These are phyloP conservation scores for Holothuria glaberrima DNA, from an alignment of 35 echinoderm and acorn worm genomes.

Conservation along the genomic window DNA sequence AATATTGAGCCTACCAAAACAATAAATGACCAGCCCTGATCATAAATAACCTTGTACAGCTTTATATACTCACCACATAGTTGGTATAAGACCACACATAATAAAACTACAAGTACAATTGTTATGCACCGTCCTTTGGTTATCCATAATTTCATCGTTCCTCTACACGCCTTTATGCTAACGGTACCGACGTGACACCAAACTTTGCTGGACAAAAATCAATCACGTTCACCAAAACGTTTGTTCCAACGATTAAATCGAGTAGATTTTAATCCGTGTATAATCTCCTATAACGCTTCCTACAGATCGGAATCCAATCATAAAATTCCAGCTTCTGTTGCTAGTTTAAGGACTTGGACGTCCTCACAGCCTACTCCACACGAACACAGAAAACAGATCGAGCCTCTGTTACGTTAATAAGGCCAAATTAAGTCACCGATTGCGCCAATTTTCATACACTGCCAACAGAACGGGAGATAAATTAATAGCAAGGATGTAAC, in stretches of 20 bases:
- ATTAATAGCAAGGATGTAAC: slow-evolving; percentile 47
- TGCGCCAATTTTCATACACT: slow-evolving; percentile 33
- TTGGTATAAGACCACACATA: slow-evolving; percentile 33
- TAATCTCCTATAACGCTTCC: no score
- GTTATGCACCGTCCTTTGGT: slow-evolving; percentile 37
- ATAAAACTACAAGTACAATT: slow-evolving; percentile 40
- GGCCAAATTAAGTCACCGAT: slow-evolving; percentile 58
- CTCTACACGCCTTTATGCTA: background rate
- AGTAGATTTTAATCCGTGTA: no score
- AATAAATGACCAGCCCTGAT: no score
- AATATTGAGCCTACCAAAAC: no score
- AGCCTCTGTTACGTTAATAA: slow-evolving; percentile 16
- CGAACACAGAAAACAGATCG: slow-evolving; percentile 13
- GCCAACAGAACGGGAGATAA: slow-evolving; percentile 36
- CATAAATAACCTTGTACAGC: no score
- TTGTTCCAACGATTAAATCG: no score
- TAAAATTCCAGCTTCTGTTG: background rate
- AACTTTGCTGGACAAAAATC: background rate
- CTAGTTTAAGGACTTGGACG: background rate
- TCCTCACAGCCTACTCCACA: background rate
- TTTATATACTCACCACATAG: slow-evolving; percentile 44
- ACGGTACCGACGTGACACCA: no score
- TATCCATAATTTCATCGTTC: slow-evolving; percentile 47
- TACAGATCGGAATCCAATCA: no score
- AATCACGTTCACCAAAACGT: background rate